phyloP scores from a whole-genome alignment of 2,113 vertebrate species.

The Piprites chloris region DNA sequence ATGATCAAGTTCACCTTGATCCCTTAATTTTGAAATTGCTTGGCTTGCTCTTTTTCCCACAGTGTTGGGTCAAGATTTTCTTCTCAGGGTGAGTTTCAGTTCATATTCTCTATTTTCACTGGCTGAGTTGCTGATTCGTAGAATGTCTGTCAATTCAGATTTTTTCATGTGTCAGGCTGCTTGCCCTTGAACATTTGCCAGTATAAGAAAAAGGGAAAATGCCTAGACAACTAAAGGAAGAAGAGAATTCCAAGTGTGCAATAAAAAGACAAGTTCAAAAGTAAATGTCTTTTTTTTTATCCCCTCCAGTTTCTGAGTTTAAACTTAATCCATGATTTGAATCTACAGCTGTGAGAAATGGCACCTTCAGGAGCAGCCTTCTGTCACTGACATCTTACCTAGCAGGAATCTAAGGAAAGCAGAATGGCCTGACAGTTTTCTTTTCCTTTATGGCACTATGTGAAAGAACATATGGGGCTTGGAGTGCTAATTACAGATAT shows the following conservation, averaged over 20 bases:
- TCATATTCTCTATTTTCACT: conserved; percentile 45
- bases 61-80: conserved; percentile 42
- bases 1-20: conserved; percentile 65
- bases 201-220: conserved; percentile 31
- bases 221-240: background rate
- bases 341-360: background rate
- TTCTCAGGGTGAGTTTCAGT: conserved; percentile 48
- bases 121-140: conserved; percentile 65
- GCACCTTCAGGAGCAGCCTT: conserved; percentile 6
- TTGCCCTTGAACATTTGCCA: conserved; percentile 68
- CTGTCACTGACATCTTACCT: background rate
- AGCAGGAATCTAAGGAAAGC: background rate
- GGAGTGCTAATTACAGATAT: background rate
- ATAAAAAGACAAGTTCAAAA: background rate
- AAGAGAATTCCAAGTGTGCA: background rate
- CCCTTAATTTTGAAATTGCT: conserved; percentile 64
- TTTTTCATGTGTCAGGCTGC: conserved; percentile 26
- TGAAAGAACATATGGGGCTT: background rate
- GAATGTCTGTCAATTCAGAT: conserved; percentile 42
- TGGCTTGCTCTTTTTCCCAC: conserved; percentile 29
- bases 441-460: background rate
- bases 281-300: background rate
- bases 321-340: background rate
- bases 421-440: background rate
- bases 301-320: background rate